Evolutionary conservation across 2,888 invertebrate species (phyloP).

Genomic region (Electrophaes corylata): DNA sequence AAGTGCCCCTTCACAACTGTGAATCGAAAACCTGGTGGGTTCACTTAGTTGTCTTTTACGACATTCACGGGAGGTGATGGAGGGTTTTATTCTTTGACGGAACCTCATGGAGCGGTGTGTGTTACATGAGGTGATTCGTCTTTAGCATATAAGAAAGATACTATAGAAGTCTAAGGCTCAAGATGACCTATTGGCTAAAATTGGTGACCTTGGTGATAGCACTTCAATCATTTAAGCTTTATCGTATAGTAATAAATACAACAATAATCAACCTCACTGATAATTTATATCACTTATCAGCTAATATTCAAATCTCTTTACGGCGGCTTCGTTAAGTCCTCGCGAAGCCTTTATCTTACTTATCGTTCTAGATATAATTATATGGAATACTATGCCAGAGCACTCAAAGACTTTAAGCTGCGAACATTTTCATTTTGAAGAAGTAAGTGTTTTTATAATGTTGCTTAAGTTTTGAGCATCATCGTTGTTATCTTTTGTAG

Average conservation of each 20-base stretch:
- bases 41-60: too few relatives aligned
- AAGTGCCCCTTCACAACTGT: too few relatives aligned
- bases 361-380: neutral
- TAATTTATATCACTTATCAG: slow-evolving; percentile 21
- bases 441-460: slow-evolving; percentile 43
- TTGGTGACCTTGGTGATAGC: neutral
- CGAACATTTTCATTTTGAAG: slow-evolving; percentile 56
- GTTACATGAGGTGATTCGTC: too few relatives aligned
- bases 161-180: too few relatives aligned
- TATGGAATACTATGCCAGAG: slow-evolving; percentile 20
- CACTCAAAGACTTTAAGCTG: slow-evolving; percentile 24
- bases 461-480: neutral
- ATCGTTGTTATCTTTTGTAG: too few relatives aligned
- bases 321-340: too few relatives aligned
- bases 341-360: slow-evolving; percentile 2
- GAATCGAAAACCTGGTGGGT: too few relatives aligned
- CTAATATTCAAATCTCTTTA: slow-evolving; percentile 23
- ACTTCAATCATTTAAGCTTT: neutral
- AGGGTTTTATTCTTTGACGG: too few relatives aligned
- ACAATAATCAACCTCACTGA: neutral
- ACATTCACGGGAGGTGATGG: too few relatives aligned
- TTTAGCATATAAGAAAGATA: too few relatives aligned
- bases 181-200: neutral
- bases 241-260: slow-evolving; percentile 3
- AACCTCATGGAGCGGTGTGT: too few relatives aligned